Evolutionary conservation across 1,140 invertebrate species (phyloP).

Genomic region (Frieseomelitta varia): DNA sequence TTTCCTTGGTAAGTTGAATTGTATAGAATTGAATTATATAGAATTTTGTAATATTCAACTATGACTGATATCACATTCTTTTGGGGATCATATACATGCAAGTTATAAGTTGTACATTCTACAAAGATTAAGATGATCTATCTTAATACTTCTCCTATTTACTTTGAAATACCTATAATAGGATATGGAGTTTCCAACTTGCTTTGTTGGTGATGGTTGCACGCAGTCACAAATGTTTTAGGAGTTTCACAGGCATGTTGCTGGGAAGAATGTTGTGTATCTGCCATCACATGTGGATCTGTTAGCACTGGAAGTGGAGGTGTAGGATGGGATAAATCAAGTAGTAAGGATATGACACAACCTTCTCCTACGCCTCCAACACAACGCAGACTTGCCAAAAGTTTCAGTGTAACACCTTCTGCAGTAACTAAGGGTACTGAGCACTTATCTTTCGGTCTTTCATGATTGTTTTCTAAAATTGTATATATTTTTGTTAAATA

Average conservation of each 20-base stretch:
- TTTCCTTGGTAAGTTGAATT: constrained; percentile 91
- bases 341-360: constrained; percentile 77
- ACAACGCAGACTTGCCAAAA: constrained; percentile 92
- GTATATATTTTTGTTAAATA: constrained; percentile 35
- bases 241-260: constrained; percentile 81
- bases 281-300: constrained; percentile 73
- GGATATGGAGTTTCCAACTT: constrained; percentile 48
- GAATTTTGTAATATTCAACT: neutral
- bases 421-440: constrained; percentile 84
- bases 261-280: constrained; percentile 81
- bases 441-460: constrained; percentile 50
- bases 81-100: constrained; percentile 4
- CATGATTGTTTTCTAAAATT: constrained; percentile 30
- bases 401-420: constrained; percentile 91
- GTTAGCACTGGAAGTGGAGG: constrained; percentile 60
- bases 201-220: constrained; percentile 72
- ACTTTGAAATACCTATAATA: constrained; percentile 21
- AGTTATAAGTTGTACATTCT: constrained; percentile 3
- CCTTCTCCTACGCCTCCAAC: constrained; percentile 89
- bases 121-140: neutral
- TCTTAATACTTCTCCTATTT: constrained; percentile 14
- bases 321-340: constrained; percentile 70
- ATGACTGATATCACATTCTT: constrained; percentile 3
- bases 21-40: neutral
- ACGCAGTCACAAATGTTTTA: constrained; percentile 76